Percentiles rank a stretch among this genome's conserved stretches.
Evolutionary conservation across 2,797 vertebrate species (phyloP).

Genomic region (Decapterus maruadsi): DNA sequence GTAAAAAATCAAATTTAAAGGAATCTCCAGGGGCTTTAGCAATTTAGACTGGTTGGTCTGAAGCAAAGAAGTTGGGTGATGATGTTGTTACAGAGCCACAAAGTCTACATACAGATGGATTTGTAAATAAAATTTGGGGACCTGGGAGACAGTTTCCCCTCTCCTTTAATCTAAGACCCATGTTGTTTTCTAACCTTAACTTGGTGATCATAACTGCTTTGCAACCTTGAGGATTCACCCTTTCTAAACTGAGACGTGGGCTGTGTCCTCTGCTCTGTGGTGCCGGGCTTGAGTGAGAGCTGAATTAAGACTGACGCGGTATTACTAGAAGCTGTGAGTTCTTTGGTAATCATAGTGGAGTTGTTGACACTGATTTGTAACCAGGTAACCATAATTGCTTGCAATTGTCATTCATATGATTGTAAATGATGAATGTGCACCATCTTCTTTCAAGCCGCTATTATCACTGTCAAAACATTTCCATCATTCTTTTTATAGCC

Average conservation of each 20-base stretch:
- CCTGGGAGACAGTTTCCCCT: background rate
- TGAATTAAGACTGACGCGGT: conserved; percentile 10
- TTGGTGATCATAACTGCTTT: background rate
- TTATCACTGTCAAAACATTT: conserved; percentile 50
- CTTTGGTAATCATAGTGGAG: conserved; percentile 15
- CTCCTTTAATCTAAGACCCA: background rate
- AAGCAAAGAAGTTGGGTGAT: background rate
- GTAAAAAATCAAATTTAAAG: background rate
- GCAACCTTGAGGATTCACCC: background rate
- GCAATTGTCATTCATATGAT: conserved; percentile 37
- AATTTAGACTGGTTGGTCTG: background rate
- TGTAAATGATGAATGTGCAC: conserved; percentile 43
- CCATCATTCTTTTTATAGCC: conserved; percentile 35
- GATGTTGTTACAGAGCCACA: background rate
- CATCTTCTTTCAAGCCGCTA: conserved; percentile 23
- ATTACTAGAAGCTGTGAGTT: background rate
- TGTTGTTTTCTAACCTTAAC: background rate
- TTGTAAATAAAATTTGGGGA: background rate
- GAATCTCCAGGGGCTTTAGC: background rate
- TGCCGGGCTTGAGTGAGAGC: conserved; percentile 8
- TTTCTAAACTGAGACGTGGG: no score
- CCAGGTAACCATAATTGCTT: conserved; percentile 34
- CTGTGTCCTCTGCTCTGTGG: background rate
- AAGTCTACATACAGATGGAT: background rate
- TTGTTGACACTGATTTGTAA: conserved; percentile 38